Conservation (phyloP, 2,797 vertebrate genomes). For the Hydrolagus colliei region DNA sequence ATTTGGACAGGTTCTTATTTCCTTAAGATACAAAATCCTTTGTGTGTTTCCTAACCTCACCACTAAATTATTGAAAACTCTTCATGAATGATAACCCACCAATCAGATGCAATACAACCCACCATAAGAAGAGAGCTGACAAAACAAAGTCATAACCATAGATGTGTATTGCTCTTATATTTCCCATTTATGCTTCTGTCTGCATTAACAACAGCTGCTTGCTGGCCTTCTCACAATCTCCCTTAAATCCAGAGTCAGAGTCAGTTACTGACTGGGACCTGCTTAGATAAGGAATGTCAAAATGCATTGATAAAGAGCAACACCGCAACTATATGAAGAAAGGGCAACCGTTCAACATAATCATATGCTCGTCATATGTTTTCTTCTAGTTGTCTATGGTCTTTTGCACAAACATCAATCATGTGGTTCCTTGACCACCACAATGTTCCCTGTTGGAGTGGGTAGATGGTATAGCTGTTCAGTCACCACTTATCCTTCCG, state of each 20-base stretch:
- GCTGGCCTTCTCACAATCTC: too few relatives aligned
- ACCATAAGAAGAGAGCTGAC: neutral
- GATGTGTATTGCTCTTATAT: too few relatives aligned
- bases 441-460: neutral
- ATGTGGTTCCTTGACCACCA: constrained; percentile 9
- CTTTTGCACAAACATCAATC: constrained; percentile 24
- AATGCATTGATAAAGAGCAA: neutral
- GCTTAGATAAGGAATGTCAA: neutral
- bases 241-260: too few relatives aligned
- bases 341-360: neutral
- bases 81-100: neutral
- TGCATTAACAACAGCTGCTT: too few relatives aligned
- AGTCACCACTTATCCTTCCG: neutral
- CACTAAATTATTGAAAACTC: neutral
- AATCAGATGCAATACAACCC: neutral
- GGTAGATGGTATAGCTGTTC: neutral
- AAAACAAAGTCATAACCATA: neutral
- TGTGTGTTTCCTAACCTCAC: neutral
- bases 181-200: too few relatives aligned
- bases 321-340: neutral
- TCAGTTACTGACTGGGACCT: neutral
- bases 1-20: too few relatives aligned
- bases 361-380: constrained; percentile 18
- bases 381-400: constrained; percentile 4
- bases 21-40: neutral